Evolutionary conservation across 2,797 vertebrate species (phyloP), one percentile per base, ranked within the genome.

Genomic region (Hyperoplus lanceolatus): DNA sequence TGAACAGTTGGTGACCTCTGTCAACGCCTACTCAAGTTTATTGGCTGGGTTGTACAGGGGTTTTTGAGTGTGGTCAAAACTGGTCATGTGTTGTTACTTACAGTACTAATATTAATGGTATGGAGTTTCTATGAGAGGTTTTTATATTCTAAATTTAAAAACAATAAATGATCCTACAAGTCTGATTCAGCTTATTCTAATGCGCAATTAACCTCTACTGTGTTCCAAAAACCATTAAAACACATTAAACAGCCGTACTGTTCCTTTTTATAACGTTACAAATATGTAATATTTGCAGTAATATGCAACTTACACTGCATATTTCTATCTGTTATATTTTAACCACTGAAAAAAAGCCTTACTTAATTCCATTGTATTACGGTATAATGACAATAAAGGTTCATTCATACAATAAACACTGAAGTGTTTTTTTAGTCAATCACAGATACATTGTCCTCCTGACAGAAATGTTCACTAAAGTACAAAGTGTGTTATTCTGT

Each of bases 1-100:
- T 7, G 77, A 80, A 74, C 87, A 91, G 79, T 87, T 90, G 90
- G 61, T 85, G 85, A 80, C 81, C 58, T 62, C 79, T 90, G 85
- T 86, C 82, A 77, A 13, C 76, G 56, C 56, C 8, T 18, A n/a
- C 64, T 88, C 53, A 8, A 56, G 72, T 49, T 13, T 59, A 57
- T 42, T 29, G 70, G 62, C 70, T 1, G 50, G 18, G 73, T 57
- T 43, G 38, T 42, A n/a, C 18, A 2, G 61, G 51, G 36, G 66
- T 15, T 63, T 57, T 43, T 45, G 11, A 45, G n/a, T 67, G 21
- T 36, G 50, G 41, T 38, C 5, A 0, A 29, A 29, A 29, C 29
- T 38, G 43, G 60, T 38, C 57, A 49, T 21, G 41, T 45, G n/a
- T 29, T 18, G 39, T 67, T 70, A 39, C 43, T 49, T 62, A n/a